Conservation (phyloP, 2,888 invertebrate genomes). For the Pristionchus exspectatus region DNA sequence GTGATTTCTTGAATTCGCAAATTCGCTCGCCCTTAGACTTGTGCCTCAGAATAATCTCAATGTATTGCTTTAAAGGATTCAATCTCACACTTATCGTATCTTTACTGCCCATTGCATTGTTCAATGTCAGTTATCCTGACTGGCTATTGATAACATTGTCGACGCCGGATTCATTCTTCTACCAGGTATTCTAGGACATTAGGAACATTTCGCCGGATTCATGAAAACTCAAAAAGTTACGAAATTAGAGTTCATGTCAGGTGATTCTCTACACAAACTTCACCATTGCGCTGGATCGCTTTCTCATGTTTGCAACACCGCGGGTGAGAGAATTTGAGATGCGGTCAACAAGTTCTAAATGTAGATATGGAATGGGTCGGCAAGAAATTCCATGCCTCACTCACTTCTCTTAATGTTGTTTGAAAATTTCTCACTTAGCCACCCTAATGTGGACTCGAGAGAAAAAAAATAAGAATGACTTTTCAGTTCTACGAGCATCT, state of each 20-base stretch:
- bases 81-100: neutral
- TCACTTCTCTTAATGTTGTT: neutral
- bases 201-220: too few species aligned
- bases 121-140: neutral
- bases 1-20: neutral
- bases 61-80: neutral
- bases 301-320: conserved; percentile 15
- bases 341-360: neutral
- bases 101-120: neutral
- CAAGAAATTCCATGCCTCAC: neutral
- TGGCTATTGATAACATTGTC: neutral
- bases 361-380: neutral
- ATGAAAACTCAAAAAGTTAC: neutral
- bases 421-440: too few species aligned
- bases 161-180: conserved; percentile 31
- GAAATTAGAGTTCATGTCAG: neutral
- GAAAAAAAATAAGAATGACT: too few species aligned
- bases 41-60: neutral
- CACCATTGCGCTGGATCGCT: conserved; percentile 35
- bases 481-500: neutral
- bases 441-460: too few species aligned
- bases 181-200: neutral
- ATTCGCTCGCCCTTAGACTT: neutral
- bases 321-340: neutral
- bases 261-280: conserved; percentile 45